phyloP scores from a whole-genome alignment of 1,140 invertebrate species.

The Epicauta chinensis region DNA sequence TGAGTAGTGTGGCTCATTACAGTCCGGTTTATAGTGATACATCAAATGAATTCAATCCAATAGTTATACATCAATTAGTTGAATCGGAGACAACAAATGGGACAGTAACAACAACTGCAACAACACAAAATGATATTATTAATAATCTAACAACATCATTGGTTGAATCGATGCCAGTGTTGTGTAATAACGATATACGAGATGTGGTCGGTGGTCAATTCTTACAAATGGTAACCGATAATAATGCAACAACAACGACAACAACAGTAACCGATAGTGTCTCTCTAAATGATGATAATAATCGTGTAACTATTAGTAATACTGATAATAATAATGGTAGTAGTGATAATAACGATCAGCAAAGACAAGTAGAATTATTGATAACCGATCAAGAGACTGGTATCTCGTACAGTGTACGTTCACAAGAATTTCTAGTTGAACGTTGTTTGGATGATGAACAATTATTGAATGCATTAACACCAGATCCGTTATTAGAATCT shows the following conservation, averaged over 20 bases:
- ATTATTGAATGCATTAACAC: slow-evolving; percentile 30
- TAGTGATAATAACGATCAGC: slow-evolving; percentile 29
- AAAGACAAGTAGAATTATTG: slow-evolving; percentile 33
- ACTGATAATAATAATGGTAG: slow-evolving; percentile 3
- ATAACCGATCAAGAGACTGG: slow-evolving; percentile 42
- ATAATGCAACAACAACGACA: background rate
- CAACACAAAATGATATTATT: slow-evolving; percentile 15
- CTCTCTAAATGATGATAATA: slow-evolving; percentile 2
- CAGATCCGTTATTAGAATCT: slow-evolving; percentile 34
- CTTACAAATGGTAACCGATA: slow-evolving; percentile 34
- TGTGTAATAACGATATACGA: slow-evolving; percentile 36
- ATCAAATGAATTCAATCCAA: slow-evolving; percentile 47
- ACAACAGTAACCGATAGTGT: background rate
- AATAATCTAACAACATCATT: slow-evolving; percentile 15
- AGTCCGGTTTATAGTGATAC: slow-evolving; percentile 48
- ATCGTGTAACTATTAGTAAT: slow-evolving; percentile 1
- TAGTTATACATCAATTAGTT: slow-evolving; percentile 46
- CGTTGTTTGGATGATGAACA: slow-evolving; percentile 35
- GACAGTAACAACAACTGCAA: slow-evolving; percentile 2
- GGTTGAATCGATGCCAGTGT: slow-evolving; percentile 22
- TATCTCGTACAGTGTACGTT: slow-evolving; percentile 36
- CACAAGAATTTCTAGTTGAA: slow-evolving; percentile 36
- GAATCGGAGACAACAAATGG: too few species aligned
- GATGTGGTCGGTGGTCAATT: slow-evolving; percentile 38
- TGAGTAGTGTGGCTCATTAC: slow-evolving; percentile 52